A percentile compares a stretch with the other conserved stretches of the same genome.
Conservation (phyloP, 2,797 vertebrate species). For the Lateolabrax maculatus region DNA sequence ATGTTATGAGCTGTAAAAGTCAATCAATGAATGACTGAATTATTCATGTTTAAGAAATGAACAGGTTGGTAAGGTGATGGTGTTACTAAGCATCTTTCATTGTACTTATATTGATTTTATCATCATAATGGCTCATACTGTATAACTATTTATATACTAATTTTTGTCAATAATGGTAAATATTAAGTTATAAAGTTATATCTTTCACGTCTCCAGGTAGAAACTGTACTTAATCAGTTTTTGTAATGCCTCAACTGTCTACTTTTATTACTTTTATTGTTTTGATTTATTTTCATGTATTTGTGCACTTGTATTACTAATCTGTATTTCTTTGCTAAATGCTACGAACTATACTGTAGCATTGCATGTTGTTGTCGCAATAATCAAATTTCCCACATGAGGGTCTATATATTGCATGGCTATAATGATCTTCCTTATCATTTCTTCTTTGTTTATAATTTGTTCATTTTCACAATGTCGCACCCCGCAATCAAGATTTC, state of each 20-base stretch:
- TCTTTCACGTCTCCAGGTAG: neutral
- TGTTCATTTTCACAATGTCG: slow-evolving; percentile 11
- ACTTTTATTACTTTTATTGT: neutral
- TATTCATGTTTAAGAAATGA: slow-evolving; percentile 15
- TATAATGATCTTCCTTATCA: slow-evolving; percentile 34
- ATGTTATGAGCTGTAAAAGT: neutral
- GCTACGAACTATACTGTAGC: neutral
- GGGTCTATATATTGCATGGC: slow-evolving; percentile 23
- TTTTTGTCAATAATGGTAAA: neutral
- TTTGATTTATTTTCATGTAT: slow-evolving; percentile 10
- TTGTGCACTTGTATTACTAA: neutral
- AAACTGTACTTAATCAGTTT: neutral
- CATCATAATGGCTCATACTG: neutral
- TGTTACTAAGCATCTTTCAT: neutral
- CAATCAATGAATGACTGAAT: slow-evolving; percentile 14
- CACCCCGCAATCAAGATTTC: neutral
- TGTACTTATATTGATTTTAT: neutral
- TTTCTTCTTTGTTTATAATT: slow-evolving; percentile 29
- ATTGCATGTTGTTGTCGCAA: slow-evolving; percentile 9
- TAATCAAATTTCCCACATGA: slow-evolving; percentile 34
- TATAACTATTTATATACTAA: neutral
- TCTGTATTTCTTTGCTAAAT: slow-evolving; percentile 18
- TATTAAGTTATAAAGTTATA: neutral
- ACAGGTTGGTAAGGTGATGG: slow-evolving; percentile 1
- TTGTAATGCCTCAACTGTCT: neutral